A percentile compares a stretch with the other conserved stretches of the same genome.
Evolutionary conservation across 2,797 vertebrate genomes (phyloP).

Genomic region (Epinephelus coioides): DNA sequence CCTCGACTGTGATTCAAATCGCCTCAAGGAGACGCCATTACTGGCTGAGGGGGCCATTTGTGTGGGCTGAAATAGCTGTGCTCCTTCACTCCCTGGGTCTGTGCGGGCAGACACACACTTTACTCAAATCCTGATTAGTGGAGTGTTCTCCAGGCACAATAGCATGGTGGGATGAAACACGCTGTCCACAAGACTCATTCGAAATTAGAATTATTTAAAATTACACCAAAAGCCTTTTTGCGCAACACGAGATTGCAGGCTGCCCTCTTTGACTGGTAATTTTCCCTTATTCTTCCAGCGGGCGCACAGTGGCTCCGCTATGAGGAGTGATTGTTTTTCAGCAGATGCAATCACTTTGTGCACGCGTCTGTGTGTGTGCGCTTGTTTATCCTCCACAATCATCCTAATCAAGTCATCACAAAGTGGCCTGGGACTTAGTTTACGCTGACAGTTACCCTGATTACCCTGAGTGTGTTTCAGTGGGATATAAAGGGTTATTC

Average conservation of each 20-base stretch:
- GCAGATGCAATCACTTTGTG: slow-evolving; percentile 69
- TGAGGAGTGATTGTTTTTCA: slow-evolving; percentile 70
- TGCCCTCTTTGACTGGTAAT: slow-evolving; percentile 66
- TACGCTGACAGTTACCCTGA: slow-evolving; percentile 57
- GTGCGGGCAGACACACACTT: slow-evolving; percentile 48
- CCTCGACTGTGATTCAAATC: slow-evolving; percentile 46
- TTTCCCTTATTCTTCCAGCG: slow-evolving; percentile 61
- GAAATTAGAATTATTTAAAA: slow-evolving; percentile 76
- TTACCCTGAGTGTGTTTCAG: slow-evolving; percentile 40
- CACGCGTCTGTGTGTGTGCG: not conserved
- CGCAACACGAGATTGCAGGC: slow-evolving; percentile 54
- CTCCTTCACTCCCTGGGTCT: slow-evolving; percentile 38
- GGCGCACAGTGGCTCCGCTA: slow-evolving; percentile 44
- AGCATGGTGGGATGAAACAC: slow-evolving; percentile 61
- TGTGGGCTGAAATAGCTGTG: slow-evolving; percentile 57
- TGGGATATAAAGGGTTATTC: slow-evolving; percentile 56
- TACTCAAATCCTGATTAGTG: slow-evolving; percentile 78
- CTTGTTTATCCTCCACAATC: slow-evolving; percentile 66
- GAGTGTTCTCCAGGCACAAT: slow-evolving; percentile 72
- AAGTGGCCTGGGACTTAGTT: slow-evolving; percentile 46
- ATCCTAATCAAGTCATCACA: slow-evolving; percentile 70
- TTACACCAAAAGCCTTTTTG: slow-evolving; percentile 56
- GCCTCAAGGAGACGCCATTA: slow-evolving; percentile 49
- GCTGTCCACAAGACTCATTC: slow-evolving; percentile 55
- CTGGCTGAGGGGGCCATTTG: slow-evolving; percentile 44